phyloP scores from a whole-genome alignment of 2,797 vertebrate species.

The Microctenopoma stevenorrisi region DNA sequence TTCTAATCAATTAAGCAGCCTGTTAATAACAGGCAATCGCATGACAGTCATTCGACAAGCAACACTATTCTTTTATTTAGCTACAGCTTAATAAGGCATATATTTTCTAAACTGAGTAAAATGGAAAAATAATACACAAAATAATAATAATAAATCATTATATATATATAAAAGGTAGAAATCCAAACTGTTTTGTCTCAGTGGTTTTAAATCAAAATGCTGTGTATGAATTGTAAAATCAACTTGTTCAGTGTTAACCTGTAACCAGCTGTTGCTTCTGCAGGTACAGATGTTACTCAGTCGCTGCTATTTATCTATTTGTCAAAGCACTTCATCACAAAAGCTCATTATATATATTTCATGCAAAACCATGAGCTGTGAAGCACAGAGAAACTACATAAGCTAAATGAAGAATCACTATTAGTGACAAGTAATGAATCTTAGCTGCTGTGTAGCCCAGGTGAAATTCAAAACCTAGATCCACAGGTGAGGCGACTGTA shows the following conservation, averaged over 20 bases:
- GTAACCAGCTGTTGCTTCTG: not conserved
- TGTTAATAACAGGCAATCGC: constrained; percentile 24
- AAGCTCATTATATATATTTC: not conserved
- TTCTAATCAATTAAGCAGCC: constrained; percentile 59
- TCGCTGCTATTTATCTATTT: not conserved
- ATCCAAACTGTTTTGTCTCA: too few species aligned
- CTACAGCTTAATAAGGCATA: not conserved
- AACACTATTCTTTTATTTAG: constrained; percentile 8
- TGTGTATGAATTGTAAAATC: not conserved
- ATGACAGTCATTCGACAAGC: constrained; percentile 25
- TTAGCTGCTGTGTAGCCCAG: constrained; percentile 8
- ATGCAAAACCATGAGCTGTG: not conserved
- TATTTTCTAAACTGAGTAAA: not conserved
- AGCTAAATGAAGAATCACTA: not conserved
- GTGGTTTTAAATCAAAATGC: not conserved
- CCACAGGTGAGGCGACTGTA: constrained; percentile 65
- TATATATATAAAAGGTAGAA: not conserved
- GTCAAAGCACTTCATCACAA: constrained; percentile 1
- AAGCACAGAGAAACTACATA: constrained; percentile 27
- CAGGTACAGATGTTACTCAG: not conserved
- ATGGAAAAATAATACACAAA: too few species aligned
- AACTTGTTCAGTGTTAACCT: not conserved
- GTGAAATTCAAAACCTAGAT: constrained; percentile 63
- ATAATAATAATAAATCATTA: not conserved
- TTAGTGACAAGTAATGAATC: constrained; percentile 5